Base-by-base conservation (phyloP, 1,140 invertebrate genomes). In the Heliothis subflexa region DNA sequence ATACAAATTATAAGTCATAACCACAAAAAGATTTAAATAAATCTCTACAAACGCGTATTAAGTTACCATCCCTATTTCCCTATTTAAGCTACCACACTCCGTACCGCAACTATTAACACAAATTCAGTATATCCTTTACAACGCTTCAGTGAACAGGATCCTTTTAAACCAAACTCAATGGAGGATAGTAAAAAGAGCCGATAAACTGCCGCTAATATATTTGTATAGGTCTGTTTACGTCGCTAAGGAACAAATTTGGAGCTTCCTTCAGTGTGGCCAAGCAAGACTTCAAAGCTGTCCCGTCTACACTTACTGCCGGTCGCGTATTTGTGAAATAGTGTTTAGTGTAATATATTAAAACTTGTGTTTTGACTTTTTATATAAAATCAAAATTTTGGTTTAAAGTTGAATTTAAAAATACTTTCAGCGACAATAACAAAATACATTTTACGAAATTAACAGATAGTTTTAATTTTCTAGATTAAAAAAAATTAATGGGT, bases 151-250 rank as follows among this genome's bases (percentile, higher is more conserved):
- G 40, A 68, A 72, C 70, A 72, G 12, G 33, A 72, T 57, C 54
- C 54, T 72, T 45, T 55, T 57, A 72, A 57, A 72, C 16, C 64
- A 50, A 68, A 52, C 21, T 68, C 64, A 68, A 68, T 68, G 70
- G 54, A 72, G 70, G 70, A 57, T 72, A 72, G 70, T 72, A 72
- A 72, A 45, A 72, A 72, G 70, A 13, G 45, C 3, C 54, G 72
- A 74, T 74, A 74, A 74, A 74, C 54, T 61, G 40, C 45, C 40
- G 40, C 45, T 74, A 61, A 74, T 74, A 74, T 74, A 61, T 74
- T 74, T 74, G 72, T 61, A 74, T 74, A 74, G 72, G 72, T 74
- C 40, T 61, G 72, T 74, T 74, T 74, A 74, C 55, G 40, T 61
- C 14, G 72, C 57, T 7, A 14, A 45, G 33, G 70, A 45, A 18